These are phyloP conservation scores for Engystomops pustulosus DNA, from an alignment of 2,113 vertebrate genomes.

Conservation along the genomic window DNA sequence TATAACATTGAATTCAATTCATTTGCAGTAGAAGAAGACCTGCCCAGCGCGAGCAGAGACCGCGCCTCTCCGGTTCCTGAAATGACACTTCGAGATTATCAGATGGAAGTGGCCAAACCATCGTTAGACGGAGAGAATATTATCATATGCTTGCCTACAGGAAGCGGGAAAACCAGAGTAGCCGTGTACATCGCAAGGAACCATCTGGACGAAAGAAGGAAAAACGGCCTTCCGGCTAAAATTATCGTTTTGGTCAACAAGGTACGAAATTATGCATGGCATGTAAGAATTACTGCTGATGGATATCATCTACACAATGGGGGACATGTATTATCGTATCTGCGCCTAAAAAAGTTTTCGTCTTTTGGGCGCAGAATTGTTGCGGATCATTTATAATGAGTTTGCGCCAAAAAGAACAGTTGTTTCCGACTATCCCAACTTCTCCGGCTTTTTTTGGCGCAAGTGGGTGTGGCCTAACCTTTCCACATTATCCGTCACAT, in stretches of 20 bases:
- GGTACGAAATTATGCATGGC: no score
- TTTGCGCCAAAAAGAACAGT: no score
- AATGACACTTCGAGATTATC: constrained; percentile 88
- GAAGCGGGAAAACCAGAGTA: constrained; percentile 95
- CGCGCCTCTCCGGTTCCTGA: constrained; percentile 72
- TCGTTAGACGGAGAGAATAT: constrained; percentile 91
- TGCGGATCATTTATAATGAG: no score
- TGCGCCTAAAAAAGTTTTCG: no score
- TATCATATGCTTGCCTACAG: constrained; percentile 94
- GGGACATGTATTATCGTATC: no score
- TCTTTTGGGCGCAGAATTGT: no score
- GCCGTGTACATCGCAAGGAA: constrained; percentile 90
- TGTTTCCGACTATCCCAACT: no score
- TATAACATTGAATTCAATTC: neutral
- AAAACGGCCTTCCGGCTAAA: constrained; percentile 75
- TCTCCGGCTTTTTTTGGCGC: no score
- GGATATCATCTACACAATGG: no score
- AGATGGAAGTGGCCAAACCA: constrained; percentile 87
- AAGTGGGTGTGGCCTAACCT: no score
- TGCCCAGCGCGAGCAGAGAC: neutral
- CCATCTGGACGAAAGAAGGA: constrained; percentile 84
- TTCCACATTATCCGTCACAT: no score
- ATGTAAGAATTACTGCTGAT: no score
- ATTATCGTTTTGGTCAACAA: constrained; percentile 94
- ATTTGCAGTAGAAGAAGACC: neutral